Evolutionary conservation across 2,888 invertebrate species (phyloP).

Genomic region (Hirtodrosophila duncani): DNA sequence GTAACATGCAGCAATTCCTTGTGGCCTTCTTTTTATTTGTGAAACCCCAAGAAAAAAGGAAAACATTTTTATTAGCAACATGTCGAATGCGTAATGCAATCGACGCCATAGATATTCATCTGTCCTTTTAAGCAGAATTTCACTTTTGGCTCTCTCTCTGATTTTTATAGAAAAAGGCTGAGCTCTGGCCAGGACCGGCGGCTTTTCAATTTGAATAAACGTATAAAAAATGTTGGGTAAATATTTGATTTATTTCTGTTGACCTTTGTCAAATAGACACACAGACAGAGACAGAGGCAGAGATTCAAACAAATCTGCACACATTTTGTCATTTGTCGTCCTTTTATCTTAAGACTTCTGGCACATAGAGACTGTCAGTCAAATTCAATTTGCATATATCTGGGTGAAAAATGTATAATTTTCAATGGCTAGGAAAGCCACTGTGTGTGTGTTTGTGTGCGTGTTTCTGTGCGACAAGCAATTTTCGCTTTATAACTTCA

Average conservation of each 20-base stretch:
- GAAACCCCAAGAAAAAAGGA: conserved; percentile 10
- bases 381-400: conserved; percentile 59
- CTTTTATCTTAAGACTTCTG: conserved; percentile 39
- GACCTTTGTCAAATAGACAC: conserved; percentile 61
- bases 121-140: too few species aligned
- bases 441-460: conserved; percentile 7
- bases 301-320: conserved; percentile 1
- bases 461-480: conserved; percentile 48
- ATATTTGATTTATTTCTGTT: conserved; percentile 69
- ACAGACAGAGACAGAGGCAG: conserved; percentile 17
- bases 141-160: conserved; percentile 20
- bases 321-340: conserved; percentile 42
- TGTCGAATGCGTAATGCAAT: conserved; percentile 67
- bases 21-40: conserved; percentile 39
- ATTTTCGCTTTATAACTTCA: conserved; percentile 64
- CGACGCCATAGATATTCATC: conserved; percentile 53
- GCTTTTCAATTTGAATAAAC: conserved; percentile 69
- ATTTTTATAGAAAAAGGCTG: conserved; percentile 23
- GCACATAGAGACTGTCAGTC: conserved; percentile 27
- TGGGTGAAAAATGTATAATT: conserved; percentile 51
- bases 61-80: conserved; percentile 65
- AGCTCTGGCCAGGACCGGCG: conserved; percentile 26
- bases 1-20: conserved; percentile 20
- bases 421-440: conserved; percentile 23
- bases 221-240: conserved; percentile 41